These are phyloP conservation scores for Smittia aterrima DNA, from an alignment of 2,888 invertebrate genomes.

Conservation along the genomic window DNA sequence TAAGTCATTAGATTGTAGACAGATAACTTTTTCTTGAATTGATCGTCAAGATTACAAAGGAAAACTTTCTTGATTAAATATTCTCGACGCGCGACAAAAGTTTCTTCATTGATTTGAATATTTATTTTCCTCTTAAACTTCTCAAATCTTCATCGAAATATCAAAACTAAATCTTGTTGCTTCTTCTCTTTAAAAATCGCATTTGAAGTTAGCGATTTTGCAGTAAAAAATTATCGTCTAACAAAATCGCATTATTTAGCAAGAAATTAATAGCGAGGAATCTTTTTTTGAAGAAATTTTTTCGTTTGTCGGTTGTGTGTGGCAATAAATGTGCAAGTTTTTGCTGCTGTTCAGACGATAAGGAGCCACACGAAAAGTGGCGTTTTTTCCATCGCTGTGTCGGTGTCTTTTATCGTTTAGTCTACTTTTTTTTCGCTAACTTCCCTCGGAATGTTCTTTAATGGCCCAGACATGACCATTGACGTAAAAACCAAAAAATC, in stretches of 20 bases:
- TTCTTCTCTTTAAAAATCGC: too few species aligned
- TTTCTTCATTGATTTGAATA: too few species aligned
- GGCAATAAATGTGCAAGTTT: constrained; percentile 31
- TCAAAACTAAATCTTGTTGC: too few species aligned
- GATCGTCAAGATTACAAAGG: too few species aligned
- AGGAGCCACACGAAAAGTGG: constrained; percentile 37
- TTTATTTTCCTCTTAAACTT: too few species aligned
- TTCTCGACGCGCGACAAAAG: too few species aligned
- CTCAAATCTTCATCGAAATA: too few species aligned
- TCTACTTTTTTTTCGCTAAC: constrained; percentile 6
- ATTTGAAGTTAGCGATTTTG: too few species aligned
- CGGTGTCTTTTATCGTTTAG: constrained; percentile 18
- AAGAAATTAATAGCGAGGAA: background rate
- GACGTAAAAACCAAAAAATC: background rate
- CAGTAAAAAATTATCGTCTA: too few species aligned
- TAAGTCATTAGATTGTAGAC: background rate
- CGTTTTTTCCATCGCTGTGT: constrained; percentile 8
- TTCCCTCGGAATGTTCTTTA: background rate
- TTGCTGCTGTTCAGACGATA: constrained; percentile 21
- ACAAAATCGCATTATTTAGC: background rate
- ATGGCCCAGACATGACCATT: background rate
- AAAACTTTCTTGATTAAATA: too few species aligned
- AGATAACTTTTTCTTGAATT: background rate
- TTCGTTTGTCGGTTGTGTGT: background rate
- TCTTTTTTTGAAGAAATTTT: background rate